Base-by-base conservation (phyloP, 2,888 invertebrate species). In the Drosophila neonasuta region DNA sequence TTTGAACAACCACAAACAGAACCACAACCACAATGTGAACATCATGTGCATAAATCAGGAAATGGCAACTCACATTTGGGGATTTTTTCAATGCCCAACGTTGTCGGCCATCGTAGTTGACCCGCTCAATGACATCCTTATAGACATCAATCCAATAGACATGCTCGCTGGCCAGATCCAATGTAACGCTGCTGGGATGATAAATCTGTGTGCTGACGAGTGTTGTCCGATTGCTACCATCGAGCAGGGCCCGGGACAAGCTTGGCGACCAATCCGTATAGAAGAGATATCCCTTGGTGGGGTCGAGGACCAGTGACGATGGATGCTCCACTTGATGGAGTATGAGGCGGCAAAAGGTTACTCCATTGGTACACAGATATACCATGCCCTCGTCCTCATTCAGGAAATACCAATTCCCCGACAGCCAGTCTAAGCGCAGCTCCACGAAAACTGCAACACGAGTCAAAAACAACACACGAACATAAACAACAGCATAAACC, bases 61-160 rank as follows among this genome's bases (percentile, higher is more conserved):
- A 13, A 24, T 34, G 32, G 13, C 9, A 32, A 88, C 87, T 88
- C 71, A 90, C 90, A 84, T 89, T 88, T 10, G 87, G 71, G 24
- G 85, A 78, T 68, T 90, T 90, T 60, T 89, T 90, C 67, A 91
- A 77, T 7, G 90, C 85, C 91, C 90, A 91, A 59, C 96, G 92
- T 83, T 94, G 92, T 13, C 91, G 91, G 9, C 96, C 96, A 87
- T 95, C 92, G 90, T 96, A 97, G 91, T 95, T 94, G 20, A 95
- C 93, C 67, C 95, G 92, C 91, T 96, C 96, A 5, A 97, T 93
- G 82, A 93, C 94, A 91, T 96, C 96, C 80, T 96, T 92, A 91
- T 95, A 96, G 7, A 94, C 93, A 91, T 97, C 97, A 58, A 94
- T 94, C 96, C 96, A 96, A 91, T 95, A 96, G 20, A 96, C 92